These are phyloP conservation scores for Dicyrtomina minuta DNA, from an alignment of 2,888 invertebrate genomes.

Conservation along the genomic window DNA sequence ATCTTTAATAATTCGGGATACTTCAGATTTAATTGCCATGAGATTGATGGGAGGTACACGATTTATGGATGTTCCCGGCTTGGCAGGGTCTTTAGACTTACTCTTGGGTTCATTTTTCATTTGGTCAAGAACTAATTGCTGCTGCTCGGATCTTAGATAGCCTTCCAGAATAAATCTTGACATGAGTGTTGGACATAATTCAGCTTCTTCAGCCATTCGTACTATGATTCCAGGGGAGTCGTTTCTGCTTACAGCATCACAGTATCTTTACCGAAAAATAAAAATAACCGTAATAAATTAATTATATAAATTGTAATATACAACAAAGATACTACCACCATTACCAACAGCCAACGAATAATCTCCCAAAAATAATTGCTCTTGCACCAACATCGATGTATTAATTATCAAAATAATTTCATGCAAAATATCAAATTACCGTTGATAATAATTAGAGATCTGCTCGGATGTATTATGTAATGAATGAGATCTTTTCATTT, in stretches of 20 bases:
- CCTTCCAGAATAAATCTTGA: constrained; percentile 64
- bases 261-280: constrained; percentile 38
- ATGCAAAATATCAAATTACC: constrained; percentile 56
- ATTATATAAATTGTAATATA: constrained; percentile 7
- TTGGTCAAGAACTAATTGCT: constrained; percentile 5
- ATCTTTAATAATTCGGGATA: constrained; percentile 66
- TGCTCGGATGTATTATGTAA: constrained; percentile 63
- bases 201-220: constrained; percentile 61
- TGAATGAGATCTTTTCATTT: constrained; percentile 66
- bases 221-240: constrained; percentile 65
- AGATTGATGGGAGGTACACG: constrained; percentile 25
- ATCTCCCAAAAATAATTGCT: too few species aligned
- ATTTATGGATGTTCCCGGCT: background rate
- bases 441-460: constrained; percentile 61
- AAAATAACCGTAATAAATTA: background rate
- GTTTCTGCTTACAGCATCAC: constrained; percentile 54
- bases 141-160: constrained; percentile 36
- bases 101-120: constrained; percentile 19
- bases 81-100: background rate
- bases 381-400: too few species aligned
- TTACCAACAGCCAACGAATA: too few species aligned
- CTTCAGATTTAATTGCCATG: constrained; percentile 55
- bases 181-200: constrained; percentile 64
- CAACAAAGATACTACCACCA: too few species aligned
- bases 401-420: too few species aligned